A percentile compares a stretch with the other conserved stretches of the same genome.
Conservation (phyloP, 2,888 invertebrate species). For the Sympetrum striolatum region DNA sequence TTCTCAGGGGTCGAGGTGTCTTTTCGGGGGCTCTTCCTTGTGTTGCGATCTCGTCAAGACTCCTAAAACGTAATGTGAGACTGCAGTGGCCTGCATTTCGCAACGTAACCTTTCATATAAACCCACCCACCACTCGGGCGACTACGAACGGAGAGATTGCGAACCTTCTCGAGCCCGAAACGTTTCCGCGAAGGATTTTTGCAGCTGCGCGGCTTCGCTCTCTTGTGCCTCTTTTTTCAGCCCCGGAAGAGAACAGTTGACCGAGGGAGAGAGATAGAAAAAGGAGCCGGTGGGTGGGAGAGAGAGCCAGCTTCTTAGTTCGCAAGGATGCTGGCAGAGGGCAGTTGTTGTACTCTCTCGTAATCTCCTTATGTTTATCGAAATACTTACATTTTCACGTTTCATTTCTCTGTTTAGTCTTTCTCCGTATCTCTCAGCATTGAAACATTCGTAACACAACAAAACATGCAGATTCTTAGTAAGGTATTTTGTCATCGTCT, state of each 20-base stretch:
- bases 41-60: background rate
- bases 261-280: background rate
- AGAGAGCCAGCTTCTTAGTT: background rate
- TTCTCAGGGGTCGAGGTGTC: background rate
- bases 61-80: conserved; percentile 25
- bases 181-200: background rate
- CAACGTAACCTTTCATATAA: conserved; percentile 35
- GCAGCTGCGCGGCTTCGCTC: conserved; percentile 20
- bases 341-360: background rate
- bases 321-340: background rate
- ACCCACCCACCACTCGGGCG: background rate
- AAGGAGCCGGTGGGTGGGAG: background rate
- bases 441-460: background rate
- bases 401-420: background rate
- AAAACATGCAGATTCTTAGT: background rate
- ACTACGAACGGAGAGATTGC: conserved; percentile 2
- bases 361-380: background rate
- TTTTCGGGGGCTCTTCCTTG: background rate
- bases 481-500: background rate
- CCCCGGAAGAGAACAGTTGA: background rate
- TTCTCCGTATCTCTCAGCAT: background rate
- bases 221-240: conserved; percentile 1
- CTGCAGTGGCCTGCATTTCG: conserved; percentile 37
- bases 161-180: background rate
- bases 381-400: background rate